Percentiles rank a stretch among this genome's conserved stretches.
These are phyloP conservation scores for Drosophila erecta DNA, from an alignment of 1,140 invertebrate genomes.

Conservation along the genomic window DNA sequence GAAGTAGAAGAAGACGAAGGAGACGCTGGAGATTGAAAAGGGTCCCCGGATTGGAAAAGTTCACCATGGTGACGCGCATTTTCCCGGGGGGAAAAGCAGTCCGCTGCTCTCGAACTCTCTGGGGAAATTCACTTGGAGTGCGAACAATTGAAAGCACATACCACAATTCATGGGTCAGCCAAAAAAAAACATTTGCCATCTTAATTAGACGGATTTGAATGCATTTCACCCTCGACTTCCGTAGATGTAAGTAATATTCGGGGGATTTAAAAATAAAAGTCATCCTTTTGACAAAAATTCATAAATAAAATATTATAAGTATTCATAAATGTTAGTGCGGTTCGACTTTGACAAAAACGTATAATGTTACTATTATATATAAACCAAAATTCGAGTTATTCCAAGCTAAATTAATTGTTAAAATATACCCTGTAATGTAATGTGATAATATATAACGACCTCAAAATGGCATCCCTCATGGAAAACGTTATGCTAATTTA, in stretches of 20 bases:
- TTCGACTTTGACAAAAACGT: no score
- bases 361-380: no score
- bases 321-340: no score
- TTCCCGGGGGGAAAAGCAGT: neutral
- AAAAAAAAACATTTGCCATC: neutral
- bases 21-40: neutral
- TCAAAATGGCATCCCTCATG: neutral
- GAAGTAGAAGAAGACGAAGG: neutral
- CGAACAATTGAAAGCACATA: constrained; percentile 32
- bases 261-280: neutral
- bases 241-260: neutral
- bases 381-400: no score
- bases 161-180: constrained; percentile 12
- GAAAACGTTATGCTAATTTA: no score
- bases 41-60: neutral
- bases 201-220: constrained; percentile 7
- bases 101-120: neutral
- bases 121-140: constrained; percentile 29
- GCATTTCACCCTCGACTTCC: neutral
- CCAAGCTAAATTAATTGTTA: no score
- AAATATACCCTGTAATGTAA: no score
- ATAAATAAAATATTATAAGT: no score
- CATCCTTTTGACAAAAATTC: neutral
- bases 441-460: no score
- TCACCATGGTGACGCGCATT: constrained; percentile 14